Percentiles rank a stretch among this genome's conserved stretches.
These are phyloP conservation scores for Lagocephalus sceleratus DNA, from an alignment of 2,797 vertebrate genomes.

Conservation along the genomic window DNA sequence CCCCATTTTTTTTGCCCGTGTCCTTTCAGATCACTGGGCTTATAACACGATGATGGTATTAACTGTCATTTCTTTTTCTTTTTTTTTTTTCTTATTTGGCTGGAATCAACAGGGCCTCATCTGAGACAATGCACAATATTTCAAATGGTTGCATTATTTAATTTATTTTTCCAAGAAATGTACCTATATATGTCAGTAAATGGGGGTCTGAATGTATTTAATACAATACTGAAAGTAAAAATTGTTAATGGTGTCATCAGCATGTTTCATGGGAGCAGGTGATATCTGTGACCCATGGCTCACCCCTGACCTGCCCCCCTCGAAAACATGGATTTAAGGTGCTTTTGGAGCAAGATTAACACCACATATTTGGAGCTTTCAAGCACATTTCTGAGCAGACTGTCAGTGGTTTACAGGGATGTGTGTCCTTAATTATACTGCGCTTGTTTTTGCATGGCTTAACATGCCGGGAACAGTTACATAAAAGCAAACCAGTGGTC, in stretches of 20 bases:
- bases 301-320: neutral
- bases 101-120: conserved; percentile 9
- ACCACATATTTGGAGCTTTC: conserved; percentile 9
- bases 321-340: neutral
- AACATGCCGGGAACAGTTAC: conserved; percentile 7
- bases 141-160: neutral
- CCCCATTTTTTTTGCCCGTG: conserved; percentile 53
- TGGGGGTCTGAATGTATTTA: too few relatives aligned
- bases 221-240: too few relatives aligned
- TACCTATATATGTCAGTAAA: too few relatives aligned
- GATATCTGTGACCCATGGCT: neutral
- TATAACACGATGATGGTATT: conserved; percentile 49
- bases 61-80: conserved; percentile 44
- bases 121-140: conserved; percentile 3
- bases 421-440: conserved; percentile 30
- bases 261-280: neutral
- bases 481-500: conserved; percentile 2
- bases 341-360: neutral
- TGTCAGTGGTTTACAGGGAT: conserved; percentile 17
- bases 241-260: neutral
- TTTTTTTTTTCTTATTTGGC: conserved; percentile 20
- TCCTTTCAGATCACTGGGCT: conserved; percentile 56
- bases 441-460: conserved; percentile 10
- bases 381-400: conserved; percentile 24
- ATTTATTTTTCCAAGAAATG: neutral